Base-by-base conservation (phyloP, 1,140 invertebrate species). In the Ceratosolen fusciceps region DNA sequence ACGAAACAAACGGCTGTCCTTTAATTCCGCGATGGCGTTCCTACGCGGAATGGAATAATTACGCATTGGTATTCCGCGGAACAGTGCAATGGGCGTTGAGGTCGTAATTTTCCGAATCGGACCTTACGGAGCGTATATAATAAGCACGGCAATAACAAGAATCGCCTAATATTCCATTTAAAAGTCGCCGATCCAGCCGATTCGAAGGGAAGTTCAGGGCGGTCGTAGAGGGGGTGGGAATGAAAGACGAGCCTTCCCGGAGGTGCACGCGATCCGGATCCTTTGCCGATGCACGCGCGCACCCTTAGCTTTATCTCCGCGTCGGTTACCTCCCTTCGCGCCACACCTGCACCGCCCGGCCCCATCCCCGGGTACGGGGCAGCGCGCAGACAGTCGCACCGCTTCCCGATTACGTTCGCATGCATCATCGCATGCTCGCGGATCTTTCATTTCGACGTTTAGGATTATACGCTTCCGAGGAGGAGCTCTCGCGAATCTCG, bases 391-490 rank as follows among this genome's bases (percentile, higher is more conserved):
- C 70, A 31, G 12, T 14, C 10, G 49, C 9, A 3, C 49, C 14
- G 16, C 34, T 14, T 19, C 49, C 9, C 24, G 39, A 58, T 43
- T 76, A 0, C 58, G 60, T 29, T 12, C 34, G 8, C 60, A 34
- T 49, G 58, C 43, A 67, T 76, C 31, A 4, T 37, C 56, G 56
- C 60, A 24, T 9, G 43, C 47, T 26, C 39, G 52, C 52, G n/a
- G 65, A 71, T 71, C 70, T 60, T 67, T 76, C 62, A 54, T 67
- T 67, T 54, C 58, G 26, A 1, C 60, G 39, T 52, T 52, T 52
- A 31, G 74, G 74, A 76, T 76, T 67, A 76, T 67, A 31, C 26
- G 58, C 60, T 67, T 76, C 67, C 26, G 37, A 26, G 56, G 21
- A 67, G 19, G 10, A 24, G 21, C n/a, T 37, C 31, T 24, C 2